Evolutionary conservation across 2,113 vertebrate genomes (phyloP).

Genomic region (Amblyornis subalaris): DNA sequence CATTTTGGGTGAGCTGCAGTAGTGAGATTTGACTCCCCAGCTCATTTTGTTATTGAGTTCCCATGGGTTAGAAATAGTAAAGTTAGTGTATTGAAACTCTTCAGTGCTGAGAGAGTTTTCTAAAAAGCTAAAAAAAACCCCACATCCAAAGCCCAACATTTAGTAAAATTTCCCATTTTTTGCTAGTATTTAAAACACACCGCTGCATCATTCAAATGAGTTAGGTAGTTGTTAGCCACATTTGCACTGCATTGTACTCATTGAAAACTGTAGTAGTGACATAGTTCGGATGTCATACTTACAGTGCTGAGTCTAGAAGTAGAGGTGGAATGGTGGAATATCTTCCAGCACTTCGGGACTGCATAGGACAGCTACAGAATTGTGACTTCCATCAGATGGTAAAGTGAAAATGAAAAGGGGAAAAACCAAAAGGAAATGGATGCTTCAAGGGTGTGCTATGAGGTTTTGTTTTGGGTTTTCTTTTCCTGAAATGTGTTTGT

Average conservation of each 20-base stretch:
- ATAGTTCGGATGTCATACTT: not conserved
- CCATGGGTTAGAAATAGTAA: not conserved
- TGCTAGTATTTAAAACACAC: not conserved
- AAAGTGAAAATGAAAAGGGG: not conserved
- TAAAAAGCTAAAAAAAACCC: not conserved
- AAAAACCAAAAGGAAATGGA: not conserved
- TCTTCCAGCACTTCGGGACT: not conserved
- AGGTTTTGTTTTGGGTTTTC: not conserved
- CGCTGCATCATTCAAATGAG: not conserved
- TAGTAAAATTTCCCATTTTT: not conserved
- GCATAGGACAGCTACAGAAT: not conserved
- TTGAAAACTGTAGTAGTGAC: not conserved
- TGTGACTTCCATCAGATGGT: not conserved
- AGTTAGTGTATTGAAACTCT: not conserved
- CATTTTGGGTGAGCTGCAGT: not conserved
- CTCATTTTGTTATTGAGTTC: not conserved
- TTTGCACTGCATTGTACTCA: not conserved
- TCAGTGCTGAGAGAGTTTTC: not conserved
- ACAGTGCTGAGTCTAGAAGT: not conserved
- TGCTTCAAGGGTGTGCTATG: not conserved
- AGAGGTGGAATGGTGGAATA: not conserved
- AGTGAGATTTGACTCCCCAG: not conserved
- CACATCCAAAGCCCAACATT: not conserved
- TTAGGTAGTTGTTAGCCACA: not conserved
- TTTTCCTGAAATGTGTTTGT: conserved; percentile 14